Evolutionary conservation across 2,888 invertebrate species (phyloP).

Genomic region (Sarcophaga rosellei): DNA sequence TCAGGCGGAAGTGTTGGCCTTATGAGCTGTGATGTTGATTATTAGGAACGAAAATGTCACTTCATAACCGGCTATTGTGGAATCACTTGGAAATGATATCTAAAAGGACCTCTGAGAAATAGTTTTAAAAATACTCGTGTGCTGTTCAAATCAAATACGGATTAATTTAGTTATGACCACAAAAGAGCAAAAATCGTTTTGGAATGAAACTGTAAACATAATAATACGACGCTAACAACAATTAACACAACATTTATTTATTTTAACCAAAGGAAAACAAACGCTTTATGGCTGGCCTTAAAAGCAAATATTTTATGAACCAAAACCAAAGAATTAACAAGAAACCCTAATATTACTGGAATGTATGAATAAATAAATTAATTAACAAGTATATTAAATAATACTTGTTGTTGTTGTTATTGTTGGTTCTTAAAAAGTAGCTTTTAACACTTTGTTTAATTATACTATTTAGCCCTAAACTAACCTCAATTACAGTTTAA

Average conservation of each 20-base stretch:
- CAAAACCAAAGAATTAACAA: background rate
- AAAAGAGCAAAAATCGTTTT: no score
- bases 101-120: no score
- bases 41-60: no score
- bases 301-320: background rate
- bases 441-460: constrained; percentile 63
- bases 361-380: constrained; percentile 12
- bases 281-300: no score
- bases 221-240: background rate
- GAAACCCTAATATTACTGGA: background rate
- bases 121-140: no score
- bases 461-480: constrained; percentile 62
- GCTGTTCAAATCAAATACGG: no score
- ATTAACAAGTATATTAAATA: constrained; percentile 49
- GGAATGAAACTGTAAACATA: background rate
- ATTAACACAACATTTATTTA: constrained; percentile 32
- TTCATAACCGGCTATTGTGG: no score
- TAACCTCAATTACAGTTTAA: constrained; percentile 66
- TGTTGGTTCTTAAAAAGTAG: background rate
- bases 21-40: no score
- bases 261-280: background rate
- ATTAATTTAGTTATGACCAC: no score
- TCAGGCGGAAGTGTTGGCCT: no score
- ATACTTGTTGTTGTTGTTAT: constrained; percentile 11
- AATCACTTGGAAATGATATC: no score